A percentile compares a stretch with the other conserved stretches of the same genome.
Evolutionary conservation across 2,113 vertebrate genomes (phyloP).

Genomic region (Sakesphorus luctuosus): DNA sequence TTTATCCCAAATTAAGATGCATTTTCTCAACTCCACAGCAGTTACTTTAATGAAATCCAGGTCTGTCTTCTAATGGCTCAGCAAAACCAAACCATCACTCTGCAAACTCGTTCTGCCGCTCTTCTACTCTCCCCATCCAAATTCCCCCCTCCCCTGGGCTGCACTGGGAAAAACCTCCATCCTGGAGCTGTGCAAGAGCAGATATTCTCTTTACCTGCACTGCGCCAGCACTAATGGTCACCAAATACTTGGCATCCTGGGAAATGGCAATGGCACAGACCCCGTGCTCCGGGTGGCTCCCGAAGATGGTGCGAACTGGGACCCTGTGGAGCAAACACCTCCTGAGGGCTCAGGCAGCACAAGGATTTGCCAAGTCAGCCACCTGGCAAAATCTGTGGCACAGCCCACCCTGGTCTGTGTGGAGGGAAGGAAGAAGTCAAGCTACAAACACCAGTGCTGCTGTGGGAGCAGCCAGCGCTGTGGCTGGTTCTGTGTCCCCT

Average conservation of each 20-base stretch:
- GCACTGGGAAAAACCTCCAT: background rate
- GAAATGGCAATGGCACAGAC: conserved; percentile 82
- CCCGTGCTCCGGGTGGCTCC: conserved; percentile 79
- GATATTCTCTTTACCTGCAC: conserved; percentile 79
- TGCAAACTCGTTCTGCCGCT: fast-evolving
- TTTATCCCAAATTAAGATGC: background rate
- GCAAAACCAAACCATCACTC: background rate
- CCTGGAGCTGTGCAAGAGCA: fast-evolving
- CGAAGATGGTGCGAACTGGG: conserved; percentile 88
- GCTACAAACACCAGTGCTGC: background rate
- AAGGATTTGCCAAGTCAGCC: fast-evolving
- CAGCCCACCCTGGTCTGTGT: background rate
- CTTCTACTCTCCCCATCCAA: background rate
- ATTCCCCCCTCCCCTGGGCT: background rate
- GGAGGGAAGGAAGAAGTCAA: background rate
- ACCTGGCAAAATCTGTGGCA: background rate
- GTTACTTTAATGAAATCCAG: background rate
- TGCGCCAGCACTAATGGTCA: conserved; percentile 79
- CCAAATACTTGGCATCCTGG: conserved; percentile 82
- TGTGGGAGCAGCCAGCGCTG: fast-evolving
- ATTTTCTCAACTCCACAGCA: background rate
- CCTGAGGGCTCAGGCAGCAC: background rate
- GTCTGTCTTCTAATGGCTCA: background rate
- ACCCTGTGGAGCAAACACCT: conserved; percentile 75
- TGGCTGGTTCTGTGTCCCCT: background rate